These are phyloP conservation scores for Cnemophilus loriae DNA, from an alignment of 2,113 vertebrate species.

Conservation along the genomic window DNA sequence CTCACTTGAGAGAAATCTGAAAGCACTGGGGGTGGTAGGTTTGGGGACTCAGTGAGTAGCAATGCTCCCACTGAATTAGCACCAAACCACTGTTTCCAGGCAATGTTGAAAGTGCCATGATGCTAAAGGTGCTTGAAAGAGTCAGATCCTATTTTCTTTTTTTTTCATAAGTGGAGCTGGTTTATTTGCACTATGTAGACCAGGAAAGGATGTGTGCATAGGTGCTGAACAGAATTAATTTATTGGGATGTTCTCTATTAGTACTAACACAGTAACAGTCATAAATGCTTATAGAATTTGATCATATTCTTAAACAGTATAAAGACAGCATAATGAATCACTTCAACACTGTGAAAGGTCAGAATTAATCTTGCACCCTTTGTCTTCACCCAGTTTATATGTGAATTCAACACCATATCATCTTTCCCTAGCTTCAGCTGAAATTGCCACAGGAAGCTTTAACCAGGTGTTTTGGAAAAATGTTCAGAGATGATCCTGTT, in stretches of 20 bases:
- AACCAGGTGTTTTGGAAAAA: background rate
- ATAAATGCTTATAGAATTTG: background rate
- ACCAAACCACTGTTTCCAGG: background rate
- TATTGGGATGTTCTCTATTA: background rate
- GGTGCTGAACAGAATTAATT: background rate
- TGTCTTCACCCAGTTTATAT: background rate
- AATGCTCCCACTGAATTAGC: background rate
- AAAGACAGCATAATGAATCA: background rate
- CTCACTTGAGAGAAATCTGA: background rate
- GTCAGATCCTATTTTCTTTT: background rate
- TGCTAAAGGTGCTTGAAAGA: background rate
- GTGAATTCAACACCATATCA: background rate
- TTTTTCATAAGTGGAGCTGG: background rate
- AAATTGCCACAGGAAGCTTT: background rate
- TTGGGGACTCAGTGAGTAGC: background rate
- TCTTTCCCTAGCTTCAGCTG: background rate
- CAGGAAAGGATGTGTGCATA: background rate
- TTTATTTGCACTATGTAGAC: background rate
- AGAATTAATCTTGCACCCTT: background rate
- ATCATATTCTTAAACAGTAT: background rate
- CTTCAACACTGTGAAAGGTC: background rate
- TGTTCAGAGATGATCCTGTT: background rate
- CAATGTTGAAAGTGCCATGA: accelerated
- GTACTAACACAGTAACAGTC: background rate
- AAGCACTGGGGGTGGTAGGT: background rate